Percentiles rank a stretch among this genome's conserved stretches.
Conservation (phyloP, 2,888 invertebrate genomes). For the Apodemia mormo region DNA sequence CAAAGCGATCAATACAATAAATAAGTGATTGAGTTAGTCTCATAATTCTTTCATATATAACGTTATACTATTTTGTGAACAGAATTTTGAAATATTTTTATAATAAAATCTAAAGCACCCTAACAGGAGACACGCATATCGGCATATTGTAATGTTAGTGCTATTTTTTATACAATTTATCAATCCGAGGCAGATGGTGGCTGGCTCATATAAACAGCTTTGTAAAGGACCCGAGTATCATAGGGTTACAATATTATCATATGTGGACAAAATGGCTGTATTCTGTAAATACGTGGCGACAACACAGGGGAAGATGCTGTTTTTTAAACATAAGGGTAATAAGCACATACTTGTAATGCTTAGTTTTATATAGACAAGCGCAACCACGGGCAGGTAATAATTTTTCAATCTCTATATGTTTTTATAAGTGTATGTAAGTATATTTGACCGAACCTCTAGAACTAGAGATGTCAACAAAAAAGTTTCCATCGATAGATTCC, state of each 20-base stretch:
- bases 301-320: neutral
- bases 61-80: no score
- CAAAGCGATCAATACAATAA: no score
- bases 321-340: conserved; percentile 5
- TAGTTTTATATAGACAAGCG: no score
- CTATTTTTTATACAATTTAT: conserved; percentile 76
- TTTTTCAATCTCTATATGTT: no score
- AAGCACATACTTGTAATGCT: neutral
- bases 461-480: no score
- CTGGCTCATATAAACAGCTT: conserved; percentile 72
- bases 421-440: no score
- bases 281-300: conserved; percentile 20
- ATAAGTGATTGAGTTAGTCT: no score
- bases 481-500: no score
- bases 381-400: no score
- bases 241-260: conserved; percentile 75
- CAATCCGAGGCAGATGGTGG: conserved; percentile 75
- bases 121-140: conserved; percentile 43
- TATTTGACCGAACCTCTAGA: no score
- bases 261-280: conserved; percentile 45
- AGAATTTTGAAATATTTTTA: no score
- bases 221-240: conserved; percentile 68
- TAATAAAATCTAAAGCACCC: conserved; percentile 26
- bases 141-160: conserved; percentile 46
- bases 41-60: no score